phyloP scores from a whole-genome alignment of 2,888 invertebrate species.

The Athetis lepigone region DNA sequence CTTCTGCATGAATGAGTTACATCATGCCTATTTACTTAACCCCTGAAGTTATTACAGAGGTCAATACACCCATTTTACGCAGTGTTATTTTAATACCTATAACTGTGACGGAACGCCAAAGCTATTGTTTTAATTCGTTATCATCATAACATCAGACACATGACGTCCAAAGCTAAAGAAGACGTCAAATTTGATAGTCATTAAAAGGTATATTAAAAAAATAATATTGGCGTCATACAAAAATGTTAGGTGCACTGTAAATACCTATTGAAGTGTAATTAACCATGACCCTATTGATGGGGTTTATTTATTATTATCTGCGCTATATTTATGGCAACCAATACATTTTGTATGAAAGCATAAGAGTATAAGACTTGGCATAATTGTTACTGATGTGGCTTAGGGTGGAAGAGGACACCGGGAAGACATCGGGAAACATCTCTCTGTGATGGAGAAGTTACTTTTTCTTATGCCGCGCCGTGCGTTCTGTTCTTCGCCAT shows the following conservation, averaged over 20 bases:
- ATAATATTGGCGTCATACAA: neutral
- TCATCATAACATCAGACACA: slow-evolving; percentile 5
- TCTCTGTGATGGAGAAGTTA: too few relatives aligned
- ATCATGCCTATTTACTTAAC: slow-evolving; percentile 2
- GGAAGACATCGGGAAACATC: too few relatives aligned
- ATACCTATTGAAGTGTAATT: neutral
- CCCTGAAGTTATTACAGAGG: neutral
- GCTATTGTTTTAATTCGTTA: slow-evolving; percentile 10
- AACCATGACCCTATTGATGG: too few relatives aligned
- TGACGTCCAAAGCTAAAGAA: slow-evolving; percentile 7
- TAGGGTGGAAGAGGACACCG: too few relatives aligned
- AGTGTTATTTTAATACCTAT: slow-evolving; percentile 7
- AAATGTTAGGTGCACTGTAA: neutral
- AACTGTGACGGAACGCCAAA: neutral
- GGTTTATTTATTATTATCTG: too few relatives aligned
- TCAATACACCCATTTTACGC: slow-evolving; percentile 17
- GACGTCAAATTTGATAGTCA: neutral
- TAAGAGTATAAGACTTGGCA: too few relatives aligned
- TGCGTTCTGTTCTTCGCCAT: too few relatives aligned
- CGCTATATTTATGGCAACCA: too few relatives aligned
- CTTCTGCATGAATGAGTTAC: slow-evolving; percentile 1
- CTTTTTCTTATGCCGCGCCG: too few relatives aligned
- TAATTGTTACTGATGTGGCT: too few relatives aligned
- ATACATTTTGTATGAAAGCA: too few relatives aligned
- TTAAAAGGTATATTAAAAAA: neutral